Evolutionary conservation across 2,113 vertebrate species (phyloP), one percentile per base, ranked within the genome.

Genomic region (Myxocyprinus asiaticus): DNA sequence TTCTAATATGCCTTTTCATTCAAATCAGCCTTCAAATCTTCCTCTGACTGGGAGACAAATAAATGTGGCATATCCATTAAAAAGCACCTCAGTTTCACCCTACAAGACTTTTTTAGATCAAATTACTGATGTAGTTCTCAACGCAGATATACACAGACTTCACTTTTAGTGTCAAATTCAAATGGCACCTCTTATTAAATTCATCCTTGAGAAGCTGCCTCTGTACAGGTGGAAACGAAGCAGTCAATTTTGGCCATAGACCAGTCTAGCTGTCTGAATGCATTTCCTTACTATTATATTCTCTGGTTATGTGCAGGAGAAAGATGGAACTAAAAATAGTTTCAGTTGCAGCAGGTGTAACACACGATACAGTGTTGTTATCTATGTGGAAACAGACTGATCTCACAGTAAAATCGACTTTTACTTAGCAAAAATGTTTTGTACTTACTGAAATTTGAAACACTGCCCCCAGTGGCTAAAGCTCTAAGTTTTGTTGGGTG

Each of bases 131-230:
- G 58, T 63, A 74, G 58, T 74, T 33, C 44, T 62, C 17, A 63
- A 9, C 62, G 22, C 71, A 74, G 58, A 74, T 74, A 15, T 62
- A 50, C 15, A 17, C 43, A 1, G 45, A 15, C 58, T 48, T 74
- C 71, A 62, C 44, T 22, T 47, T 6, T 43, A 74, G 58, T 63
- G 71, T 42, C 45, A 62, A 50, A 74, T 63, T 44, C 71, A 62
- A 74, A 74, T 62, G 11, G 45, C 11, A 62, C 45, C 58, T 74
- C 17, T 74, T 63, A 74, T 74, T 62, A 61, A 12, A 74, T 63
- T 59, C n/a, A 59, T 7, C 14, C 58, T 74, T 74, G 33, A 50
- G 17, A 62, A 59, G 43, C 43, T 15, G 69, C 7, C 22, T 33
- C 22, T 8, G 71, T 43, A 61, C 45, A 61, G 55, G n/a, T 33